Evolutionary conservation across 2,113 vertebrate genomes (phyloP).

Genomic region (Casuarius casuarius): DNA sequence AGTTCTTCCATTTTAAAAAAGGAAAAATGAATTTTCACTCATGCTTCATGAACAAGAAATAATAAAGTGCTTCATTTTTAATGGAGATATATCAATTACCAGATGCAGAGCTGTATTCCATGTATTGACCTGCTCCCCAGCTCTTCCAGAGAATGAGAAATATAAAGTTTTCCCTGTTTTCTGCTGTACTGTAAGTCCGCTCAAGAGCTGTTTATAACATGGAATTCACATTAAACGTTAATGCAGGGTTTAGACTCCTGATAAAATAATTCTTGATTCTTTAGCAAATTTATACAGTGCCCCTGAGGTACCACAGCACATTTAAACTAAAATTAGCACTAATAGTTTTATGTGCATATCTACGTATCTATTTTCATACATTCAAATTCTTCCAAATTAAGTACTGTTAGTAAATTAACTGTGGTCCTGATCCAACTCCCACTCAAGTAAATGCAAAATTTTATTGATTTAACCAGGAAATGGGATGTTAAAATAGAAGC

Average conservation of each 20-base stretch:
- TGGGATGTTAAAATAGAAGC: not conserved
- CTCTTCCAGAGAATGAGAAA: not conserved
- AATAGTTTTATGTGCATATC: not conserved
- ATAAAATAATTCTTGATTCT: constrained; percentile 35
- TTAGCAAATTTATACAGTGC: not conserved
- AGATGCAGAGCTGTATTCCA: not conserved
- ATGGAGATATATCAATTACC: not conserved
- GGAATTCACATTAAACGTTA: constrained; percentile 37
- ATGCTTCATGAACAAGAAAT: not conserved
- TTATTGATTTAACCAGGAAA: not conserved
- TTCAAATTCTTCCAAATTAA: not conserved
- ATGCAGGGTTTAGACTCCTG: constrained; percentile 17
- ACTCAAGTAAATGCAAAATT: not conserved
- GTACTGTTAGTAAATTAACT: not conserved
- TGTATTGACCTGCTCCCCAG: not conserved
- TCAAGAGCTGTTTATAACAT: not conserved
- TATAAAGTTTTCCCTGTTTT: not conserved
- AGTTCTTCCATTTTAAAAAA: not conserved
- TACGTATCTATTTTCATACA: not conserved
- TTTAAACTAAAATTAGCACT: constrained; percentile 19
- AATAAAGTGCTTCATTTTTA: not conserved
- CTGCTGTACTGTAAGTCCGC: not conserved
- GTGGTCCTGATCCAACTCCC: not conserved
- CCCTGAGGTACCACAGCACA: not conserved
- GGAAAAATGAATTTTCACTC: not conserved